Percentiles rank a stretch among this genome's conserved stretches.
Evolutionary conservation across 2,797 vertebrate species (phyloP).

Genomic region (Danio albolineatus): DNA sequence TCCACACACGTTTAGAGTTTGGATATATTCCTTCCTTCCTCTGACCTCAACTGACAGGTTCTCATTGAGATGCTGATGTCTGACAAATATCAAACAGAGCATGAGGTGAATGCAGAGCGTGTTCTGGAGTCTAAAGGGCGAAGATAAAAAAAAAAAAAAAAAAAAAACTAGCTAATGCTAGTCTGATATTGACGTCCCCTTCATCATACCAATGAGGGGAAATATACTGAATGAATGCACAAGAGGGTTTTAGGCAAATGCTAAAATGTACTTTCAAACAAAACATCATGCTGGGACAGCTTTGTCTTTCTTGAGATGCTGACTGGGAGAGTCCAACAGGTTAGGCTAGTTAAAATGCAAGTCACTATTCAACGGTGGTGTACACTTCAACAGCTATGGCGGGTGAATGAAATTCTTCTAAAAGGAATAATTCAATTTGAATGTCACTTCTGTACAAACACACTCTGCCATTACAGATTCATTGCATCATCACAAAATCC

Average conservation of each 20-base stretch:
- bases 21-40: conserved; percentile 57
- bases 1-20: conserved; percentile 56
- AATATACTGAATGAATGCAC: conserved; percentile 42
- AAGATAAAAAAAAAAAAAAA: conserved; percentile 33
- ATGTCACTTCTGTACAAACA: conserved; percentile 31
- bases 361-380: neutral
- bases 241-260: neutral
- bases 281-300: neutral
- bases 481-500: conserved; percentile 11
- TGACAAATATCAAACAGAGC: conserved; percentile 64
- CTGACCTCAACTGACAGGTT: conserved; percentile 61
- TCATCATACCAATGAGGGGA: conserved; percentile 50
- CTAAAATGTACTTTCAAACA: neutral
- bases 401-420: conserved; percentile 7
- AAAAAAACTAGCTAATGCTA: conserved; percentile 21
- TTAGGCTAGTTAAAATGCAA: conserved; percentile 14
- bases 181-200: conserved; percentile 31
- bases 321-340: neutral
- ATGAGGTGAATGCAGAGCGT: conserved; percentile 59
- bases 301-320: neutral
- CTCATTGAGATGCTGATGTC: conserved; percentile 64
- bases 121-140: conserved; percentile 59
- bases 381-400: neutral
- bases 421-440: conserved; percentile 27
- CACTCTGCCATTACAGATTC: conserved; percentile 9